phyloP scores from a whole-genome alignment of 2,888 invertebrate genomes.

The Harpalus rufipes region DNA sequence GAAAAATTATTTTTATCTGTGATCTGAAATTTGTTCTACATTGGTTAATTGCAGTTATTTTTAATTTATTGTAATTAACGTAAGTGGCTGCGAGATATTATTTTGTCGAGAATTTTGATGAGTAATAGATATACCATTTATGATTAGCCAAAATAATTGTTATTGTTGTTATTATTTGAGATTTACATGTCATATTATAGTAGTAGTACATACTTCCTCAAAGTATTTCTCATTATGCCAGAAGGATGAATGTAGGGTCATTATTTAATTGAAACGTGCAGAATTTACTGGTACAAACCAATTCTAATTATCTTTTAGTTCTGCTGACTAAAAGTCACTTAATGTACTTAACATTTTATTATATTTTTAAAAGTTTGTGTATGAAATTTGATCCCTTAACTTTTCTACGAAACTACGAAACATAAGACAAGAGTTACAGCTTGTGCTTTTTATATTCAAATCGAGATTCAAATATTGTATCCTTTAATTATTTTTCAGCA shows the following conservation, averaged over 20 bases:
- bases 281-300: background rate
- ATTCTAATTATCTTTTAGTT: background rate
- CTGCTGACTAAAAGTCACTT: background rate
- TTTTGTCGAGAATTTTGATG: background rate
- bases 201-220: background rate
- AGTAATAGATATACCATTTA: background rate
- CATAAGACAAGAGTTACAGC: too few relatives aligned
- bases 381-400: too few relatives aligned
- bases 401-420: too few relatives aligned
- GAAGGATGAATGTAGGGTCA: background rate
- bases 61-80: constrained; percentile 6
- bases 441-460: too few relatives aligned
- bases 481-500: too few relatives aligned
- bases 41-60: constrained; percentile 33
- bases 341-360: background rate
- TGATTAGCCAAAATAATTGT: background rate
- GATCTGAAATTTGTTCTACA: constrained; percentile 1
- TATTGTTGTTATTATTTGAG: background rate
- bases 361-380: too few relatives aligned
- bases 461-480: too few relatives aligned
- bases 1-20: background rate
- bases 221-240: background rate
- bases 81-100: background rate
- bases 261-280: background rate
- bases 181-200: background rate